Conservation (phyloP, 30 jellyfish, hydroid and myxozoan genomes). For the Turritopsis dohrnii region DNA sequence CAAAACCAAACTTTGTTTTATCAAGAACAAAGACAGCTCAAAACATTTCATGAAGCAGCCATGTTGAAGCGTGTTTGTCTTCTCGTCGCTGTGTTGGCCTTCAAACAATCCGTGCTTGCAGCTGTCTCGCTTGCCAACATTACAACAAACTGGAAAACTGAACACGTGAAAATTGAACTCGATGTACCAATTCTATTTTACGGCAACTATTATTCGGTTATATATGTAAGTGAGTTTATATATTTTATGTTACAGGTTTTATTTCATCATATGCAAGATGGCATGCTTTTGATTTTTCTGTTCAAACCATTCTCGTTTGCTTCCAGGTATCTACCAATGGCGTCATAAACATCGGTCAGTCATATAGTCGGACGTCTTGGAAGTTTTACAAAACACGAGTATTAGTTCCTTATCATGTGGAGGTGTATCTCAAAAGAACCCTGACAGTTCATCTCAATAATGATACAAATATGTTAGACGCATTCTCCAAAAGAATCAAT, state of each 20-base stretch:
- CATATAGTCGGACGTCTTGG: background rate
- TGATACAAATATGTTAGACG: background rate
- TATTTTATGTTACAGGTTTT: background rate
- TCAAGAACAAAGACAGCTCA: background rate
- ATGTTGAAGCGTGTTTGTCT: background rate
- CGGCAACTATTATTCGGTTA: background rate
- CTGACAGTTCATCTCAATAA: background rate
- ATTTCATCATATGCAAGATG: background rate
- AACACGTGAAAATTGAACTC: background rate
- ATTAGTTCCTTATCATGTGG: background rate
- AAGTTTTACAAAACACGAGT: background rate
- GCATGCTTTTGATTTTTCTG: background rate
- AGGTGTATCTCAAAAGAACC: background rate
- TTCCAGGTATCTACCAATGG: background rate
- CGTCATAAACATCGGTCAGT: background rate
- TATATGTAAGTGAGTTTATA: background rate
- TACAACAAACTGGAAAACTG: background rate
- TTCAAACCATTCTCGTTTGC: background rate
- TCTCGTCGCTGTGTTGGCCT: background rate
- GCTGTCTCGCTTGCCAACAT: background rate
- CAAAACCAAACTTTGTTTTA: too few species aligned
- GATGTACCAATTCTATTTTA: background rate
- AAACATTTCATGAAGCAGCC: background rate
- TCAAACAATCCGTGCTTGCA: background rate
- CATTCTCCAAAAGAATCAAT: background rate